These are phyloP conservation scores for Xiphophorus couchianus DNA, from an alignment of 2,113 vertebrate genomes.

Conservation along the genomic window DNA sequence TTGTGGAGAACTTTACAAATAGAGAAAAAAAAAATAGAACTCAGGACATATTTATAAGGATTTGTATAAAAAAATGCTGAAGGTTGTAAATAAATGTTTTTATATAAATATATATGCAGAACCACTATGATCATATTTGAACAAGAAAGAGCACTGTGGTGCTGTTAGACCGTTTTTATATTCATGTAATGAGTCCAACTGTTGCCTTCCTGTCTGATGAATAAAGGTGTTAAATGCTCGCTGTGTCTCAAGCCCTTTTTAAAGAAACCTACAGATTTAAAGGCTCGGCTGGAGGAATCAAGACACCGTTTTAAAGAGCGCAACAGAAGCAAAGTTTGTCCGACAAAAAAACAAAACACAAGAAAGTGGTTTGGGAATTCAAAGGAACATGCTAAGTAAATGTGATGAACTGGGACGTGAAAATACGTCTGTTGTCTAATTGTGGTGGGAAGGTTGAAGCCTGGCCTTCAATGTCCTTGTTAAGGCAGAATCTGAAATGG, in stretches of 20 bases:
- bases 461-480: too few species aligned
- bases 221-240: slow-evolving; percentile 79
- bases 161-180: slow-evolving; percentile 74
- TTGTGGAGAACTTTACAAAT: slow-evolving; percentile 51
- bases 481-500: too few species aligned
- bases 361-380: neutral
- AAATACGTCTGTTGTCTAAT: neutral
- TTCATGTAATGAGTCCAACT: slow-evolving; percentile 78
- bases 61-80: slow-evolving; percentile 80
- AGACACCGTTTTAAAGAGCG: too few species aligned
- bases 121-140: slow-evolving; percentile 81
- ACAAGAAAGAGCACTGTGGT: slow-evolving; percentile 70
- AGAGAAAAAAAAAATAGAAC: slow-evolving; percentile 52
- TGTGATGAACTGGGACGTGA: neutral
- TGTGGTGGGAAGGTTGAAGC: too few species aligned
- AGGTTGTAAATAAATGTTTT: slow-evolving; percentile 84
- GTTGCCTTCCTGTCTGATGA: slow-evolving; percentile 79
- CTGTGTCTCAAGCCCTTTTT: slow-evolving; percentile 57
- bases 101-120: slow-evolving; percentile 82
- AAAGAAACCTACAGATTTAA: neutral
- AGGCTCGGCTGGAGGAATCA: neutral
- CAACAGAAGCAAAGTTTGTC: too few species aligned
- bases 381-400: neutral
- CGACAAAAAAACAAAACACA: too few species aligned
- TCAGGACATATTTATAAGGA: slow-evolving; percentile 86